Evolutionary conservation across 2,888 invertebrate genomes (phyloP).

Genomic region (Macropis europaea): DNA sequence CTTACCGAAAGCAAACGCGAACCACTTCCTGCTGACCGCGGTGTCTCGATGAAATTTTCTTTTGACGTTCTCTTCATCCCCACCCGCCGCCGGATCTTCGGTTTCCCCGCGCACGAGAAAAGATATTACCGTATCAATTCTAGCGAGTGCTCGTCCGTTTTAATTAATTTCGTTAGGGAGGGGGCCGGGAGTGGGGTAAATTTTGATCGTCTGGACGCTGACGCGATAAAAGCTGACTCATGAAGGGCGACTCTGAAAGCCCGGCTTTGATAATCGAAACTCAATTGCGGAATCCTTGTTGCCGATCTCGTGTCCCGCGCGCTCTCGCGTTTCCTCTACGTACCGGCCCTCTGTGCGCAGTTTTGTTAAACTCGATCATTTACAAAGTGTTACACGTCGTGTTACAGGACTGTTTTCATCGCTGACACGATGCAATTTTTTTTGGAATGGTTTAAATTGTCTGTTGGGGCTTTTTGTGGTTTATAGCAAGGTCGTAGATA

Average conservation of each 20-base stretch:
- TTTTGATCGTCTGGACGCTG: slow-evolving; percentile 31
- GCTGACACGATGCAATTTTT: no score
- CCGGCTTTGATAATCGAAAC: slow-evolving; percentile 42
- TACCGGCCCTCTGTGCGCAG: no score
- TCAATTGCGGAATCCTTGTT: slow-evolving; percentile 22
- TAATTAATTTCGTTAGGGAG: slow-evolving; percentile 47
- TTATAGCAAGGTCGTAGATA: no score
- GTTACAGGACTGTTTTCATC: no score
- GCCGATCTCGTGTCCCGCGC: background rate
- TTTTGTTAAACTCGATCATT: no score
- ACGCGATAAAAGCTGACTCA: slow-evolving; percentile 39
- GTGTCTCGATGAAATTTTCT: slow-evolving; percentile 59
- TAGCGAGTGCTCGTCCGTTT: slow-evolving; percentile 19
- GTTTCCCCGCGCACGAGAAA: background rate
- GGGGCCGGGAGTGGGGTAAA: slow-evolving; percentile 11
- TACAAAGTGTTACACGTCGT: no score
- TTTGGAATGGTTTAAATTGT: no score
- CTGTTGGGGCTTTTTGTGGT: no score
- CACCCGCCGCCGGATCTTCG: background rate
- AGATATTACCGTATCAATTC: no score
- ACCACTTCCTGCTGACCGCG: slow-evolving; percentile 65
- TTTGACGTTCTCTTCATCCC: slow-evolving; percentile 35
- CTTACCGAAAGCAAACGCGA: slow-evolving; percentile 70
- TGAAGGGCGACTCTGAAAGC: slow-evolving; percentile 16
- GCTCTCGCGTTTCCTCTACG: no score